These are phyloP conservation scores for Alligator mississippiensis DNA, from an alignment of 2,113 vertebrate species.

Conservation along the genomic window DNA sequence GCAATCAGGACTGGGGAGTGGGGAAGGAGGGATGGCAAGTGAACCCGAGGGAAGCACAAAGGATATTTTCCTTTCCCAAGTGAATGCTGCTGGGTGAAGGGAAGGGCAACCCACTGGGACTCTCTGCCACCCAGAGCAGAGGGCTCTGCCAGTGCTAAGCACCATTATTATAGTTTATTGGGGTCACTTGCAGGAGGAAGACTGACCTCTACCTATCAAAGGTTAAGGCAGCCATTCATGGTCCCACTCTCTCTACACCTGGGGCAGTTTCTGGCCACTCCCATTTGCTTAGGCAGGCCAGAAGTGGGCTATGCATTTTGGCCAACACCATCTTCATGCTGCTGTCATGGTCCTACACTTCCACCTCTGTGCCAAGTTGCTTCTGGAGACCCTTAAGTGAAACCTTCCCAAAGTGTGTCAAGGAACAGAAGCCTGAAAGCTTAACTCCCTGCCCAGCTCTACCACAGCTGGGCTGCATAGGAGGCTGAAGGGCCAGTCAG, in stretches of 20 bases:
- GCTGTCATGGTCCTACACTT: background rate
- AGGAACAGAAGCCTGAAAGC: background rate
- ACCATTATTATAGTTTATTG: too few species aligned
- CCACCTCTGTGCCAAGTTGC: background rate
- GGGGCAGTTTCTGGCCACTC: too few species aligned
- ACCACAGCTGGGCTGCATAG: background rate
- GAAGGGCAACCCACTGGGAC: background rate
- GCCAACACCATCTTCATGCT: background rate
- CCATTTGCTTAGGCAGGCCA: too few species aligned
- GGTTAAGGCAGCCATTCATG: too few species aligned
- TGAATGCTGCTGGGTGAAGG: background rate
- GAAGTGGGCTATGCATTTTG: too few species aligned
- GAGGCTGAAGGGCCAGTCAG: background rate
- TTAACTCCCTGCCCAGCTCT: background rate
- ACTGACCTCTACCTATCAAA: too few species aligned
- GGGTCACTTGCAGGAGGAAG: too few species aligned
- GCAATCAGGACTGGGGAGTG: background rate
- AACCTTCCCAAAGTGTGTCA: background rate
- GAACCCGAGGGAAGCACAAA: background rate
- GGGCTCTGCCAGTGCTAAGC: too few species aligned
- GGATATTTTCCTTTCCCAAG: background rate
- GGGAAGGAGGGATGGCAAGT: too few species aligned
- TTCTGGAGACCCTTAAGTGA: too few species aligned
- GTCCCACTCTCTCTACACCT: too few species aligned
- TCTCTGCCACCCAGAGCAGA: background rate